Evolutionary conservation across 2,888 invertebrate genomes (phyloP), one percentile per base, ranked within the genome.

Genomic region (Baronia brevicornis): DNA sequence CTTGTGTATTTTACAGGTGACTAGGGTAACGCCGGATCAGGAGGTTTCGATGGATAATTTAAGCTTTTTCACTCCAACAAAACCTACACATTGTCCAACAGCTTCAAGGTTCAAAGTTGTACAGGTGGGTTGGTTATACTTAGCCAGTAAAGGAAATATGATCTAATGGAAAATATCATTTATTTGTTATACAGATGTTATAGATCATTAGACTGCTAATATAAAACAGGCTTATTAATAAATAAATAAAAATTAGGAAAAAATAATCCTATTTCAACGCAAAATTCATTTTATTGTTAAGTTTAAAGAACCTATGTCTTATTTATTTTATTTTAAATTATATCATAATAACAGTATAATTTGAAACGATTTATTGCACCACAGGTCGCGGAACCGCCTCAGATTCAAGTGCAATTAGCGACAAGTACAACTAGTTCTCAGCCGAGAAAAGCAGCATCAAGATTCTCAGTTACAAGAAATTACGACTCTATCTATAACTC

Each of bases 81-180:
- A 89, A 25, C 84, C 88, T 26, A 84, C 87, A 8, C 88, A 88
- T 51, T 87, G 88, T 41, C 80, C 88, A 12, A 86, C 89, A 26
- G 89, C 90, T 6, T 85, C 86, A 0, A 57, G 87, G 22, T 86
- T 86, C 40, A 78, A 67, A 58, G 86, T 86, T 24, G 77, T 86
- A 12, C 80, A 86, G 70, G 86, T 71, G 49, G 45, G n/a, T 12
- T 9, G 11, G 19, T 6, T 15, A 9, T 14, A 27, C 28, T 4
- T 14, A 9, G 15, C 5, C 3, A 26, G 13, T 33, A 8, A 35
- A 43, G 28, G 43, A 45, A 40, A 43, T 47, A 25, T 33, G n/a
- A 5, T 7, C n/a, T n/a, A n/a, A n/a, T n/a, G n/a, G n/a, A n/a
- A n/a, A n/a, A n/a, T n/a, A n/a, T n/a, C n/a, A n/a, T n/a, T n/a